phyloP scores from a whole-genome alignment of 1,140 invertebrate genomes.

The Trichonephila clavipes region DNA sequence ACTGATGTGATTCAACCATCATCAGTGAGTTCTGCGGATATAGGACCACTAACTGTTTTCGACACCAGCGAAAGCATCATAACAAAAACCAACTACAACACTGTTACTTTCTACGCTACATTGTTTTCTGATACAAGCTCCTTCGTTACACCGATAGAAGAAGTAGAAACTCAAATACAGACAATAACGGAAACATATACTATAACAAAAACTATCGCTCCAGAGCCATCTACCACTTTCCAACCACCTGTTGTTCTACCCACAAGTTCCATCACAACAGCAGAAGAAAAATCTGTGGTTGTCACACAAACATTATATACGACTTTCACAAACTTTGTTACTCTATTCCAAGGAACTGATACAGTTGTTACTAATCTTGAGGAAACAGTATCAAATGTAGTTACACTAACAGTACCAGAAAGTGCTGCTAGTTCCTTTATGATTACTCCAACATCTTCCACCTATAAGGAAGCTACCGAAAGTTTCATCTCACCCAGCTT shows the following conservation, averaged over 20 bases:
- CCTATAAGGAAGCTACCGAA: neutral
- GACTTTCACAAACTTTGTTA: constrained; percentile 89
- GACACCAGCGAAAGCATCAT: constrained; percentile 77
- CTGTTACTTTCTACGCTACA: constrained; percentile 79
- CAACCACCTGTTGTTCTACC: neutral
- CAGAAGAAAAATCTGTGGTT: constrained; percentile 59
- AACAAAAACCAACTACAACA: constrained; percentile 78
- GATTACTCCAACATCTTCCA: neutral
- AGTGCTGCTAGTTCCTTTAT: constrained; percentile 50
- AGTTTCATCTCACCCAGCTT: neutral
- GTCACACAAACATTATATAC: constrained; percentile 77
- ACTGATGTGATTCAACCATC: neutral
- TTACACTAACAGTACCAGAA: constrained; percentile 74
- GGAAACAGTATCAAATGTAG: constrained; percentile 83
- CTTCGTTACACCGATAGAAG: constrained; percentile 79
- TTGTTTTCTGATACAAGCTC: constrained; percentile 78
- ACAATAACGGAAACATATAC: constrained; percentile 77
- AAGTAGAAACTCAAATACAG: constrained; percentile 77
- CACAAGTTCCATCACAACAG: neutral
- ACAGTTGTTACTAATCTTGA: constrained; percentile 90
- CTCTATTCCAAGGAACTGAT: constrained; percentile 90
- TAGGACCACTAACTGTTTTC: constrained; percentile 74
- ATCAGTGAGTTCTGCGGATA: neutral
- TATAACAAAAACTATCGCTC: constrained; percentile 70
- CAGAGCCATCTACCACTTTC: constrained; percentile 44